Evolutionary conservation across 2,888 invertebrate genomes (phyloP).

Genomic region (Enchytraeus crypticus): DNA sequence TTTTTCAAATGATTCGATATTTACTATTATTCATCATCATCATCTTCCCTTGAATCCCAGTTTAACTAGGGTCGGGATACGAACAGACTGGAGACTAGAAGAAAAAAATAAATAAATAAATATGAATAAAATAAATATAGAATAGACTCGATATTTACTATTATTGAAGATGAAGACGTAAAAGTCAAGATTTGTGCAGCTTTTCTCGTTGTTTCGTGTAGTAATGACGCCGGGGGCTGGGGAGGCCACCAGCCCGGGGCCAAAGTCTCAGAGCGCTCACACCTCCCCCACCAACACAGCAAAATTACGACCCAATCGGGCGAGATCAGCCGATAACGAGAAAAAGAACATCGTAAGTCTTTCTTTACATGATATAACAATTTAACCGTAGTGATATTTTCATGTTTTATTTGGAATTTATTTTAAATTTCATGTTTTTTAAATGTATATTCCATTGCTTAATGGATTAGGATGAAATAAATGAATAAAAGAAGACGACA

Average conservation of each 20-base stretch:
- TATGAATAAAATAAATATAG: too few relatives aligned
- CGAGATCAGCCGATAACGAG: slow-evolving; percentile 71
- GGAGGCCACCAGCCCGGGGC: slow-evolving; percentile 52
- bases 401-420: background rate
- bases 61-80: too few relatives aligned
- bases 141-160: background rate
- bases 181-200: background rate
- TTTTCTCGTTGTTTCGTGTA: background rate
- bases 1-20: too few relatives aligned
- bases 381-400: background rate
- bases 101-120: too few relatives aligned
- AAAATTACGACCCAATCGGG: slow-evolving; percentile 70
- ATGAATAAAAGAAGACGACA: too few relatives aligned
- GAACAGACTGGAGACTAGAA: too few relatives aligned
- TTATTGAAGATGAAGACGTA: background rate
- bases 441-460: too few relatives aligned
- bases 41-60: too few relatives aligned
- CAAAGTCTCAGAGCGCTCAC: slow-evolving; percentile 59
- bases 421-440: too few relatives aligned
- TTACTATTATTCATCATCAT: too few relatives aligned
- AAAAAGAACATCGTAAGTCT: slow-evolving; percentile 25
- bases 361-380: too few relatives aligned
- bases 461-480: too few relatives aligned
- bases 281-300: slow-evolving; percentile 83
- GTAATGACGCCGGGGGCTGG: slow-evolving; percentile 51